Conservation (phyloP, 2,797 vertebrate genomes). For the Coranthus polyacanthus region DNA sequence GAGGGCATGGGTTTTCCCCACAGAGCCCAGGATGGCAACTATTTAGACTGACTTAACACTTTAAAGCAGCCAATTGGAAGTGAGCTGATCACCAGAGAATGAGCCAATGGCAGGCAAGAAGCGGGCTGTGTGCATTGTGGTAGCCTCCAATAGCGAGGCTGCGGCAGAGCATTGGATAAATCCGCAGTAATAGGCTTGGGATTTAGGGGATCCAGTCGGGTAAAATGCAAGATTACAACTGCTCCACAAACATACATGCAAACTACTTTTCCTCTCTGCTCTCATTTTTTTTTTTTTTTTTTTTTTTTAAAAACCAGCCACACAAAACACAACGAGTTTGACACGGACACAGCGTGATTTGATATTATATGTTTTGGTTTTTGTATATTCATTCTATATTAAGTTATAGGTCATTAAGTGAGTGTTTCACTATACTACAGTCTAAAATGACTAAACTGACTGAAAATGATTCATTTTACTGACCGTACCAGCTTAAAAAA, state of each 20-base stretch:
- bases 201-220: slow-evolving; percentile 79
- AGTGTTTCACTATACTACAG: not conserved
- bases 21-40: slow-evolving; percentile 54
- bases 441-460: not conserved
- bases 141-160: slow-evolving; percentile 66
- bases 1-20: slow-evolving; percentile 42
- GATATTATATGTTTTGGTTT: not conserved
- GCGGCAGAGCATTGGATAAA: slow-evolving; percentile 72
- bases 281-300: slow-evolving; percentile 20
- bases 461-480: not conserved
- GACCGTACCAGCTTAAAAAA: not conserved
- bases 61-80: slow-evolving; percentile 58
- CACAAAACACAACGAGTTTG: not conserved
- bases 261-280: slow-evolving; percentile 54
- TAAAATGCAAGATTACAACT: slow-evolving; percentile 76
- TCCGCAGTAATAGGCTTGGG: slow-evolving; percentile 85
- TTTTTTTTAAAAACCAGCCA: too few relatives aligned
- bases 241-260: slow-evolving; percentile 62
- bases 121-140: slow-evolving; percentile 9
- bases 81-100: slow-evolving; percentile 48
- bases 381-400: not conserved
- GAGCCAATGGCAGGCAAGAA: slow-evolving; percentile 65
- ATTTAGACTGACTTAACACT: slow-evolving; percentile 57
- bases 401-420: slow-evolving; percentile 3
- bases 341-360: not conserved